Base-by-base conservation (phyloP, 2,797 vertebrate genomes). In the Chaenodraco wilsoni region DNA sequence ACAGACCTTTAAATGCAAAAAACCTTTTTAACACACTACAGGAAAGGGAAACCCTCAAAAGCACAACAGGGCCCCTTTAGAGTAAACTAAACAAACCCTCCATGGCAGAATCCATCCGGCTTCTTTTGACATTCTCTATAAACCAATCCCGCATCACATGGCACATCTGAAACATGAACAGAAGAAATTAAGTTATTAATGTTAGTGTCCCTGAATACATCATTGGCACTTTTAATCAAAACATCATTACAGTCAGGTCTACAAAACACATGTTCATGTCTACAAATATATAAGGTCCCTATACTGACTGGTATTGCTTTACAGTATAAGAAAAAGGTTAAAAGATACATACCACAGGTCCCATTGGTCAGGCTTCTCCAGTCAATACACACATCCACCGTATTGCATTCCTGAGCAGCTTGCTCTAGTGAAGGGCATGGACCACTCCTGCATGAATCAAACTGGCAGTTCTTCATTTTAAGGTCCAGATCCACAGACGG, bases 351-450 rank as follows among this genome's bases (percentile, higher is more conserved):
- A 95, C 94, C 66, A 65, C 94, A 95, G 4, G 1, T 64, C 74
- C 92, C 91, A 33, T 89, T 77, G 0, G 91, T 92, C 31, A 93
- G 80, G 4, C 9, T 17, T 84, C 91, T 92, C 94, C 94, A 95
- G 21, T 92, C 69, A 21, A 94, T 65, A 73, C 91, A 93, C 46
- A 89, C 3, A 48, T 88, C 86, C 13, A 0, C 13, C 0, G 14
- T 52, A 43, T 76, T 87, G 77, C 94, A 95, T 31, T 90, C 82
- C 3, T 76, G 71, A 15, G 90, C 93, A 27, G 92, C 88, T 43
- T 87, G 82, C 27, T 87, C 88, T 17, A 95, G 65, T 33, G 87
- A 37, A 4, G 89, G 84, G 54, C 94, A 94, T 2, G 81, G 58
- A 1, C 31, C 19, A 2, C 9, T 72, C 1, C 17, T 16, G 46